Evolutionary conservation across 2,888 invertebrate genomes (phyloP), one percentile per base, ranked within the genome.

Genomic region (Melanchra persicariae): DNA sequence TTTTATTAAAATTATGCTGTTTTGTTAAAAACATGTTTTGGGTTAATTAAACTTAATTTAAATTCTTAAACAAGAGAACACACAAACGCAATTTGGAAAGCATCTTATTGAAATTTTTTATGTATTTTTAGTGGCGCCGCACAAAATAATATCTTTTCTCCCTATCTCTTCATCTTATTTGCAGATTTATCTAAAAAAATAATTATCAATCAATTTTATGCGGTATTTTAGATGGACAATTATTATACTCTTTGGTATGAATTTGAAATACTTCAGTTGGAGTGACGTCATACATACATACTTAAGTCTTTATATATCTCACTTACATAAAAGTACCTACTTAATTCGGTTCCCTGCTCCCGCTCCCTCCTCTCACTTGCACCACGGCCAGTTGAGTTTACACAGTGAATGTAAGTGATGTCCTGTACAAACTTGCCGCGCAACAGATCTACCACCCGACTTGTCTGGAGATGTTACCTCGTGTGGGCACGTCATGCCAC

Each of bases 381-480:
- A 22, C 66, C 64, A 64, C n/a, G 15, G 1, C 6, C 37, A 2
- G 54, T 49, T 37, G 40, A 62, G 77, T 82, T 70, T 77, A 47
- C 82, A 62, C 71, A 79, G 71, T 57, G 77, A 65, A 82, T 71
- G 74, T 77, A 82, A 80, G 81, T 77, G 85, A 81, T 80, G 77
- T 70, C 69, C 83, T 76, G 51, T 64, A 55, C 70, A 82, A 71
- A 79, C 82, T 61, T 30, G 55, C 58, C 7, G 15, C n/a, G 63
- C n/a, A 37, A 55, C 70, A 61, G 66, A 71, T 66, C 61, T 43
- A 60, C 30, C 54, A 47, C 37, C 60, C 49, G 77, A 40, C 37
- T 10, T 24, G 52, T 61, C 49, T 62, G 40, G 30, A 78, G 30
- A 58, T 30, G 59, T 45, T 67, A 73, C 52, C 52, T 43, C 61